A percentile compares a stretch with the other conserved stretches of the same genome.
phyloP scores from a whole-genome alignment of 1,140 invertebrate genomes.

The Neocloeon triangulifer region DNA sequence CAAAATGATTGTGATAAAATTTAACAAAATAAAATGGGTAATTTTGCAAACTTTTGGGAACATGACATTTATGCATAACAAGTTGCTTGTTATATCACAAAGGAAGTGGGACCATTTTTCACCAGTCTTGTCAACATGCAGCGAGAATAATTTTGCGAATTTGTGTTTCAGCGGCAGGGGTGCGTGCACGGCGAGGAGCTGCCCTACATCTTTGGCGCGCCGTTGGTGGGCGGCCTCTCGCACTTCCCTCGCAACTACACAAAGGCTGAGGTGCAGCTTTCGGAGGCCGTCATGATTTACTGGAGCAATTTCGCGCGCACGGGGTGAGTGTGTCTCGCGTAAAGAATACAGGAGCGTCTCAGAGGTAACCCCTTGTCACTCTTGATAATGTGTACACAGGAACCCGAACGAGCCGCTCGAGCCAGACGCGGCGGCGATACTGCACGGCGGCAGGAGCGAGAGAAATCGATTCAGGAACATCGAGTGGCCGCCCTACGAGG shows the following conservation, averaged over 20 bases:
- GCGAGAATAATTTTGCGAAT: conserved; percentile 7
- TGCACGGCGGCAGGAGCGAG: conserved; percentile 42
- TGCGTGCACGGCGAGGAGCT: conserved; percentile 84
- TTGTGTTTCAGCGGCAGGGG: conserved; percentile 42
- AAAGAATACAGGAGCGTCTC: background rate
- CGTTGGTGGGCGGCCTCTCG: conserved; percentile 40
- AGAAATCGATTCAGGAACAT: conserved; percentile 56
- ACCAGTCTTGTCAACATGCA: conserved; percentile 1
- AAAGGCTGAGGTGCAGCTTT: conserved; percentile 64
- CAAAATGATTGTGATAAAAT: no score
- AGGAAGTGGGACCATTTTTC: background rate
- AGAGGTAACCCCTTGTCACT: no score
- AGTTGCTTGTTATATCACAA: no score
- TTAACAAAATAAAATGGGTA: no score
- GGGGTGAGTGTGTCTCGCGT: conserved; percentile 47
- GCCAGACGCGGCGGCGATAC: conserved; percentile 38
- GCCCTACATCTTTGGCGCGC: conserved; percentile 71
- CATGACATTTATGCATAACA: no score
- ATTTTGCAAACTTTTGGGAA: no score
- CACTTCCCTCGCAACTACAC: conserved; percentile 77
- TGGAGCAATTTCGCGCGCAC: conserved; percentile 92
- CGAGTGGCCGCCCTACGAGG: conserved; percentile 79
- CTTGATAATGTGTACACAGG: conserved; percentile 25
- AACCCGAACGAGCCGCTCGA: conserved; percentile 76
- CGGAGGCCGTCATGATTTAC: conserved; percentile 82